Base-by-base conservation (phyloP, 2,113 vertebrate species). In the Girardinichthys multiradiatus region DNA sequence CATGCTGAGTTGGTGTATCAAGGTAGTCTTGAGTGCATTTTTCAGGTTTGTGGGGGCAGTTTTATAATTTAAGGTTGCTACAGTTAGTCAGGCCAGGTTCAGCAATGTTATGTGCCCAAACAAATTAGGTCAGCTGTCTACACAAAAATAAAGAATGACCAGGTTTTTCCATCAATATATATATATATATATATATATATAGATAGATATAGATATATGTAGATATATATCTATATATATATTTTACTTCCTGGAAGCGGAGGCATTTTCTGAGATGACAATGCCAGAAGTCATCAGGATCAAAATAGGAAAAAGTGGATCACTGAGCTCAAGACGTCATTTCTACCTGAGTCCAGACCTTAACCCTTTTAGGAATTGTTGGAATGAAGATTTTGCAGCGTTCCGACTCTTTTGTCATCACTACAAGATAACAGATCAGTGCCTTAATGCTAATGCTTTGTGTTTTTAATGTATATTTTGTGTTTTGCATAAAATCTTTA, bases 401-500 rank as follows among this genome's bases (percentile, higher is more conserved):
- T 0, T 33, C 29, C 24, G 31, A 37, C 33, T 63, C 33, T 37
- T 15, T 17, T 29, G n/a, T 35, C 8, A 24, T 29, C 57, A 28
- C 28, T 29, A 58, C 13, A 59, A 15, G 28, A 28, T 45, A 19
- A 5, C 42, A 45, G 19, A 45, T 45, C 17, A 4, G 17, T 45
- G 17, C 15, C 42, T 45, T 45, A 4, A 4, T 45, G 0, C 5
- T 45, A 15, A 4, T 45, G 42, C 42, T 45, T 33, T 3, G 31
- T 33, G 31, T 33, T 33, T 33, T 33, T 33, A 33, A 33, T 33
- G 6, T 6, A 33, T 33, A 33, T 33, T 33, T 33, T 19, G 42
- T 45, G 28, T 33, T 17, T 71, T 15, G 35, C 10, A 35, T 39
- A 5, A 62, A 74, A 68, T 74, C 64, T 48, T n/a, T 12, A 51